Conservation (phyloP, 2,888 invertebrate genomes). For the Aleiodes testaceus region DNA sequence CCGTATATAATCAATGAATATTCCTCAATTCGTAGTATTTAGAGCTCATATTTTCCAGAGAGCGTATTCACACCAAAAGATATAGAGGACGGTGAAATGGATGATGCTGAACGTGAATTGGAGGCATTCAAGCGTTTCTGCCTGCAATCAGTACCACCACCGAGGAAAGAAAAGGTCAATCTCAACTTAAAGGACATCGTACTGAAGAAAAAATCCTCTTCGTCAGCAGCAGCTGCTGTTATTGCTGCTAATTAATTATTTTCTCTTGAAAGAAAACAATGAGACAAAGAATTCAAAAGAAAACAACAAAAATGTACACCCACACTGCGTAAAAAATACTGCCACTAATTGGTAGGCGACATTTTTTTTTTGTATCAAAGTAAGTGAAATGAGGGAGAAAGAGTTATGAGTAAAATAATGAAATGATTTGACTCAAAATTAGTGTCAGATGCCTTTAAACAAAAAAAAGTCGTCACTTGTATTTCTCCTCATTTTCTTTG, state of each 20-base stretch:
- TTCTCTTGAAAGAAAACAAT: slow-evolving; percentile 20
- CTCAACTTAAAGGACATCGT: slow-evolving; percentile 87
- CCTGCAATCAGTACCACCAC: slow-evolving; percentile 86
- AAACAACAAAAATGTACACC: slow-evolving; percentile 17
- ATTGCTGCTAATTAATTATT: slow-evolving; percentile 66
- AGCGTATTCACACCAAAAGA: slow-evolving; percentile 89
- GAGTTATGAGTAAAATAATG: background rate
- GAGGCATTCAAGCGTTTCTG: slow-evolving; percentile 92
- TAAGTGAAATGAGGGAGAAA: slow-evolving; percentile 7
- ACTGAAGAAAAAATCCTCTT: slow-evolving; percentile 77
- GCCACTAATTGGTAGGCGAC: slow-evolving; percentile 18
- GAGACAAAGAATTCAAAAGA: background rate
- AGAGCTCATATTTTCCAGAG: slow-evolving; percentile 71
- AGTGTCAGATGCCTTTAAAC: too few relatives aligned
- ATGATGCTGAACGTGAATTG: slow-evolving; percentile 86
- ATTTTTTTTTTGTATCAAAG: slow-evolving; percentile 23
- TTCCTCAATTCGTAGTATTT: slow-evolving; percentile 60
- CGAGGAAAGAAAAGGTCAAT: slow-evolving; percentile 84
- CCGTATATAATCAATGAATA: slow-evolving; percentile 8
- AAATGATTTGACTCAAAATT: background rate
- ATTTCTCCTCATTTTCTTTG: slow-evolving; percentile 38
- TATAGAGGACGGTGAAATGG: slow-evolving; percentile 84
- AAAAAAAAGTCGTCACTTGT: too few relatives aligned
- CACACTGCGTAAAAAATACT: slow-evolving; percentile 27
- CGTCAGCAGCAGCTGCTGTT: slow-evolving; percentile 57